Percentiles rank a stretch among this genome's conserved stretches.
These are phyloP conservation scores for Drosophila putrida DNA, from an alignment of 2,888 invertebrate genomes.

Conservation along the genomic window DNA sequence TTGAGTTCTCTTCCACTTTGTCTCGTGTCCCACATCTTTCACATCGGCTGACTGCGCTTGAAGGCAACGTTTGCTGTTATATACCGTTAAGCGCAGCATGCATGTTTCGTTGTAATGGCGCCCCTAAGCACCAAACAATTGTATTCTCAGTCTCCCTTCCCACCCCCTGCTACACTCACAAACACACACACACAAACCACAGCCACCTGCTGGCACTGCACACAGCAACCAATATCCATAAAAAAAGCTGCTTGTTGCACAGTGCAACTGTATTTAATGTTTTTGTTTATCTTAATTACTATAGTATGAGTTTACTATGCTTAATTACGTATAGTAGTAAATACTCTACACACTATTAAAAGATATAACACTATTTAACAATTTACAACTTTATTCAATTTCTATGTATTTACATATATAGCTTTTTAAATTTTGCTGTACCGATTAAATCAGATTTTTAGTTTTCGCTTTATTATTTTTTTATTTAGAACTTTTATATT, in stretches of 20 bases:
- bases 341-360: too few relatives aligned
- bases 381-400: not conserved
- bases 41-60: constrained; percentile 29
- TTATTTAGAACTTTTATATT: too few relatives aligned
- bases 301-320: not conserved
- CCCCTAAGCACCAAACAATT: constrained; percentile 54
- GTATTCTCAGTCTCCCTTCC: constrained; percentile 4
- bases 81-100: constrained; percentile 62
- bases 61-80: constrained; percentile 35
- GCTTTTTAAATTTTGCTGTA: too few relatives aligned
- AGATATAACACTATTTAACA: too few relatives aligned
- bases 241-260: constrained; percentile 28
- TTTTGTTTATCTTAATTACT: constrained; percentile 14
- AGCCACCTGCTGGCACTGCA: constrained; percentile 55
- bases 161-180: not conserved
- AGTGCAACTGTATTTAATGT: constrained; percentile 23
- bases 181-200: constrained; percentile 1
- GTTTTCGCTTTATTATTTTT: too few relatives aligned
- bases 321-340: too few relatives aligned
- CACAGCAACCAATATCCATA: constrained; percentile 18
- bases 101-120: constrained; percentile 54
- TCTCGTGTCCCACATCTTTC: constrained; percentile 59
- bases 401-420: too few relatives aligned
- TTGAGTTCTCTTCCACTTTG: constrained; percentile 34
- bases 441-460: too few relatives aligned